Evolutionary conservation across 37 sponge, comb jelly and placozoan genomes (phyloP), one percentile per base, ranked within the genome.

Genomic region (Tethya wilhelma): DNA sequence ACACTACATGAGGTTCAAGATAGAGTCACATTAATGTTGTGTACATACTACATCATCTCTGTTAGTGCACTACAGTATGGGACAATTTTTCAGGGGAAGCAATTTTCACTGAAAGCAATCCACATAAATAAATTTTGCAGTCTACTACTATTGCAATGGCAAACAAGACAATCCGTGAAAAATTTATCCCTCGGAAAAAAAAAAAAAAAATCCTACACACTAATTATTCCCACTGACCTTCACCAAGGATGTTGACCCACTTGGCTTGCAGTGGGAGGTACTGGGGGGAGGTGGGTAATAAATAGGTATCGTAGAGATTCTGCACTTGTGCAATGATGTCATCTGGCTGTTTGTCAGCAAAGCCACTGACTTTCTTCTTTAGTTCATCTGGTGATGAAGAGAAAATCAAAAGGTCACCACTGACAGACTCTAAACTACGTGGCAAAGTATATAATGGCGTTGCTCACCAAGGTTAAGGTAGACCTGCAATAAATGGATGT

Each of bases 391-490:
- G 30, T 63, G 30, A 23, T 1, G 67, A n/a, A n/a, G n/a, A n/a
- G n/a, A n/a, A n/a, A n/a, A n/a, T n/a, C n/a, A n/a, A n/a, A n/a
- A 49, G n/a, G n/a, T n/a, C n/a, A n/a, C n/a, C n/a, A n/a, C n/a
- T n/a, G n/a, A n/a, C n/a, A n/a, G n/a, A n/a, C n/a, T n/a, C n/a
- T n/a, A n/a, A n/a, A n/a, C n/a, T n/a, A n/a, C n/a, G n/a, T n/a
- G n/a, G n/a, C n/a, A n/a, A n/a, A n/a, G n/a, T n/a, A n/a, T n/a
- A n/a, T n/a, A n/a, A n/a, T n/a, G n/a, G n/a, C n/a, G 40, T 34
- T 2, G 31, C 85, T 79, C 34, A 90, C 91, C 25, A 8, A 86
- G 71, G 5, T 66, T 32, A 36, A 86, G 67, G 45, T 58, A 83
- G 38, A 74, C 33, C 29, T 86, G 74, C 20, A 91, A 64, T 12